These are phyloP conservation scores for Thymallus thymallus DNA, from an alignment of 2,113 vertebrate genomes.

Conservation along the genomic window DNA sequence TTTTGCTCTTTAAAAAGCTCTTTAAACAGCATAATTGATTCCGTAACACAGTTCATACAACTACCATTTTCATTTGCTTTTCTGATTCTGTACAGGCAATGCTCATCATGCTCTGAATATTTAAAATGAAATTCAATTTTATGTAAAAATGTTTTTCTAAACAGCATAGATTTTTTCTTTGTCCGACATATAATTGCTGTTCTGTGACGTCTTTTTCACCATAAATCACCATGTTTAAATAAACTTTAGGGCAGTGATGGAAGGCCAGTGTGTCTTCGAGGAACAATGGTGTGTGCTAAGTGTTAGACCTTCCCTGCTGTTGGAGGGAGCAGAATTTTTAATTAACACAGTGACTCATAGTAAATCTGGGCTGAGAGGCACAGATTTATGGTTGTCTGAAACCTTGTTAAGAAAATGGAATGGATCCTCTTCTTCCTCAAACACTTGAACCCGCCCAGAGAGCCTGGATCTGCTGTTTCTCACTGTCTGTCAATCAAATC, in stretches of 20 bases:
- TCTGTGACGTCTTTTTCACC: background rate
- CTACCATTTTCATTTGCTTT: background rate
- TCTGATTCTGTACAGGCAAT: no score
- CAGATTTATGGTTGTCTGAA: slow-evolving; percentile 37
- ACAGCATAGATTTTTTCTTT: no score
- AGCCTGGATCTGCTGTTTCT: background rate
- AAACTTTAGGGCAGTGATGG: slow-evolving; percentile 3
- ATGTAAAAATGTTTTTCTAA: no score
- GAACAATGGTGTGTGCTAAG: background rate
- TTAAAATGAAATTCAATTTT: no score
- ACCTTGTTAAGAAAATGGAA: slow-evolving; percentile 8
- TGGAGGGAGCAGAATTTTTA: background rate
- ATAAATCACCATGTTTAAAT: slow-evolving; percentile 50
- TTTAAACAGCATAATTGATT: background rate
- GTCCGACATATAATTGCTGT: no score
- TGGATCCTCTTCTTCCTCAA: background rate
- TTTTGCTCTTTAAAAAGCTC: no score
- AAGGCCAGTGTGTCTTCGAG: slow-evolving; percentile 8
- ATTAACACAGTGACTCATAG: no score
- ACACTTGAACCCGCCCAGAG: background rate
- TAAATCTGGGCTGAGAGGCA: background rate
- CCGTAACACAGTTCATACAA: background rate
- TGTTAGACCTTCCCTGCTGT: no score
- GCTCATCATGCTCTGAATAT: no score
- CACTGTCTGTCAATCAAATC: background rate